phyloP scores from a whole-genome alignment of 2,888 invertebrate species.

The Nomada goodeniana region DNA sequence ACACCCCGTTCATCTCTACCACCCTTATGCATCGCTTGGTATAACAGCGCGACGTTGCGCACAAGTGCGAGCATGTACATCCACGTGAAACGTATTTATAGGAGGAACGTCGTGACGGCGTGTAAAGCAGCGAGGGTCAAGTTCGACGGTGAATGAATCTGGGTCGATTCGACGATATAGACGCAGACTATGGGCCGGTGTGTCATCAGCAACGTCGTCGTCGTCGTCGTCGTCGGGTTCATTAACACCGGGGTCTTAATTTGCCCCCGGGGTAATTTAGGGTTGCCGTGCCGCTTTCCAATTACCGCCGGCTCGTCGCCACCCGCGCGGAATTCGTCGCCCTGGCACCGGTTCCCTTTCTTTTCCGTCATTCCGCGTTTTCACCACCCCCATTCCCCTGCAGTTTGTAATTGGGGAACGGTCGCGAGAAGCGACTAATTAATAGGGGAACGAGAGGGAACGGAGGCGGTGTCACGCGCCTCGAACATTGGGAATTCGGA shows the following conservation, averaged over 20 bases:
- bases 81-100: neutral
- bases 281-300: conserved; percentile 55
- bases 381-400: neutral
- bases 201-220: conserved; percentile 42
- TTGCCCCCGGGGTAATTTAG: conserved; percentile 60
- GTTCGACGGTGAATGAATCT: conserved; percentile 49
- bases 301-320: conserved; percentile 48
- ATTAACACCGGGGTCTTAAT: conserved; percentile 68
- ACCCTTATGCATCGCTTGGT: no score
- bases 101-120: neutral
- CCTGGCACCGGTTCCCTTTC: conserved; percentile 23
- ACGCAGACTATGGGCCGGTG: conserved; percentile 24
- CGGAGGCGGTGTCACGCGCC: neutral
- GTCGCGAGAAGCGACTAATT: conserved; percentile 41
- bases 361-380: conserved; percentile 12
- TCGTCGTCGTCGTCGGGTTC: conserved; percentile 43
- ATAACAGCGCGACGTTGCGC: no score
- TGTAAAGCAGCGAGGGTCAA: conserved; percentile 39
- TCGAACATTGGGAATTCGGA: neutral
- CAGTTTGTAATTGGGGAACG: conserved; percentile 21
- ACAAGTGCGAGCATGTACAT: no score
- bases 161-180: conserved; percentile 41
- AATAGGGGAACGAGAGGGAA: neutral
- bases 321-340: conserved; percentile 9
- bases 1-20: no score